phyloP scores from a whole-genome alignment of 1,140 invertebrate genomes.

The Drosophila tsacasi region DNA sequence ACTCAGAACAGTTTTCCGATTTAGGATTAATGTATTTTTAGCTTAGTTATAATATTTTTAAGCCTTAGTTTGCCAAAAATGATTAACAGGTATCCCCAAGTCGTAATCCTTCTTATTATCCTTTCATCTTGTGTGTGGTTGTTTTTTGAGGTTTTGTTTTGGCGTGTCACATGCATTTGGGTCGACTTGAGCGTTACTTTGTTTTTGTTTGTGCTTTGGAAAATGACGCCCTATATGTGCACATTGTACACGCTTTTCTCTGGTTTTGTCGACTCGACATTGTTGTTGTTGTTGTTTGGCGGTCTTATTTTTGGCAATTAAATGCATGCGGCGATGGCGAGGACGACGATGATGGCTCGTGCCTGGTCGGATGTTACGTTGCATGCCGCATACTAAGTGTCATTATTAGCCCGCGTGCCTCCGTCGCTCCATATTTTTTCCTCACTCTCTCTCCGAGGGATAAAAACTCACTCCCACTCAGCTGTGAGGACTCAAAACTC shows the following conservation, averaged over 20 bases:
- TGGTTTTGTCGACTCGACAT: conserved; percentile 54
- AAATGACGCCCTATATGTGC: conserved; percentile 75
- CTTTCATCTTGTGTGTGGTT: conserved; percentile 21
- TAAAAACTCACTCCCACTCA: neutral
- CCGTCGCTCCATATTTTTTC: conserved; percentile 34
- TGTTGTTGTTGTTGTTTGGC: conserved; percentile 30
- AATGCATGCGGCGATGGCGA: conserved; percentile 83
- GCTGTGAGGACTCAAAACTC: conserved; percentile 27
- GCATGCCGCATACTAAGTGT: conserved; percentile 84
- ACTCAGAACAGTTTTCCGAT: too few species aligned
- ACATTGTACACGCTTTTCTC: conserved; percentile 73
- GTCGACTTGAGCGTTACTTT: conserved; percentile 72
- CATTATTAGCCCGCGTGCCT: conserved; percentile 70
- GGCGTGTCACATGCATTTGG: conserved; percentile 81
- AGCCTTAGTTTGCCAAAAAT: too few species aligned
- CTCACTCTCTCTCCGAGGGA: conserved; percentile 13
- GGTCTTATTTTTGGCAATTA: conserved; percentile 85
- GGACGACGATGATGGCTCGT: conserved; percentile 71
- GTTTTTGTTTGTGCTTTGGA: conserved; percentile 56
- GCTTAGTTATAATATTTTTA: too few species aligned
- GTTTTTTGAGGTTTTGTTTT: conserved; percentile 47
- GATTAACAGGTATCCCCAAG: conserved; percentile 3
- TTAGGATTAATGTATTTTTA: too few species aligned
- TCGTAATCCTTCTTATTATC: neutral
- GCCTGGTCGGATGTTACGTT: conserved; percentile 78